phyloP scores from a whole-genome alignment of 2,113 vertebrate genomes.

The Barbus barbus region DNA sequence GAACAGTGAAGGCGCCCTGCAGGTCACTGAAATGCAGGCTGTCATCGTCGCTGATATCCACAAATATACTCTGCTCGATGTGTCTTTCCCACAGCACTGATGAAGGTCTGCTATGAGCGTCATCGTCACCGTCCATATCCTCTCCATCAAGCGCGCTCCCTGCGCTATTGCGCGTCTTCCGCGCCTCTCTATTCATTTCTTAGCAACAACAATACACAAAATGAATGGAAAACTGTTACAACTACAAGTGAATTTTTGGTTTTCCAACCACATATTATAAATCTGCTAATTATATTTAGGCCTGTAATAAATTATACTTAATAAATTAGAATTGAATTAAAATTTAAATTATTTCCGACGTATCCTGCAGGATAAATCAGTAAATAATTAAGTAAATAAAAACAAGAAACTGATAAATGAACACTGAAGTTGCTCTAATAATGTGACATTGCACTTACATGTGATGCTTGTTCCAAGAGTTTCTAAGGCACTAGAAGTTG shows the following conservation, averaged over 20 bases:
- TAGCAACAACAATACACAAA: slow-evolving; percentile 62
- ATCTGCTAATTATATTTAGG: background rate
- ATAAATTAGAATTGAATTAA: too few relatives aligned
- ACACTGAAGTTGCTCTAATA: background rate
- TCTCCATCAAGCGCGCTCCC: too few relatives aligned
- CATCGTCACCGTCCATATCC: slow-evolving; percentile 58
- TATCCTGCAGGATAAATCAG: background rate
- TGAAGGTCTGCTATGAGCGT: slow-evolving; percentile 37
- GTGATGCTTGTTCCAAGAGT: background rate
- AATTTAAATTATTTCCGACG: background rate
- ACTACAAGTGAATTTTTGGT: slow-evolving; percentile 47
- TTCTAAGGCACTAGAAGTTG: background rate
- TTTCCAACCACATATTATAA: background rate
- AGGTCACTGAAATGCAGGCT: slow-evolving; percentile 75
- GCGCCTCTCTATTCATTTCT: slow-evolving; percentile 56
- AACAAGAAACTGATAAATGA: background rate
- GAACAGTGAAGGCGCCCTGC: slow-evolving; percentile 66
- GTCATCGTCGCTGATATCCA: slow-evolving; percentile 76
- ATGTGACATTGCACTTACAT: slow-evolving; percentile 4
- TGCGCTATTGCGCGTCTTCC: slow-evolving; percentile 10
- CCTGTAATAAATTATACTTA: background rate
- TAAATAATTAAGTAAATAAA: background rate
- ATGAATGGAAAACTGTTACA: slow-evolving; percentile 52
- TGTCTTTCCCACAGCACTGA: slow-evolving; percentile 72
- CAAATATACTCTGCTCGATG: slow-evolving; percentile 74